Evolutionary conservation across 2,888 invertebrate genomes (phyloP).

Genomic region (Epicampocera succincta): DNA sequence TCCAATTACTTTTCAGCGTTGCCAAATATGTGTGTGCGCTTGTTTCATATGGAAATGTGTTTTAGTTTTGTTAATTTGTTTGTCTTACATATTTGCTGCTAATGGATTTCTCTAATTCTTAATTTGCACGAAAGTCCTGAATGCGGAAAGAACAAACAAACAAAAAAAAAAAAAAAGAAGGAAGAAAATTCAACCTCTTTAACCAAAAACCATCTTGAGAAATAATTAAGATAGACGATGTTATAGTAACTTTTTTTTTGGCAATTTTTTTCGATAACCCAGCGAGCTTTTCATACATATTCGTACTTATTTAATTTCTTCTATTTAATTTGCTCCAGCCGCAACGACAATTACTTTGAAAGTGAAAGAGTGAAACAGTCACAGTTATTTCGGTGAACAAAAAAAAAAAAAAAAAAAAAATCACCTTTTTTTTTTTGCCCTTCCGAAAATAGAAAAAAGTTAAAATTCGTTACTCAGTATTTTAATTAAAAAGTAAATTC

Average conservation of each 20-base stretch:
- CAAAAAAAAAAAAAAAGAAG: conserved; percentile 24
- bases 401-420: too few relatives aligned
- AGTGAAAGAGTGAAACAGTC: too few relatives aligned
- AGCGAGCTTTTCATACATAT: conserved; percentile 13
- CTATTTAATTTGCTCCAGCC: too few relatives aligned
- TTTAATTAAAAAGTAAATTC: too few relatives aligned
- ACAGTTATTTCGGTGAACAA: too few relatives aligned
- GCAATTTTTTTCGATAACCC: conserved; percentile 68
- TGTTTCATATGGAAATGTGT: conserved; percentile 53
- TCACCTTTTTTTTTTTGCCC: too few relatives aligned
- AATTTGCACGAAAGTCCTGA: conserved; percentile 14
- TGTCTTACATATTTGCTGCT: conserved; percentile 55
- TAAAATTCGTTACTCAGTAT: too few relatives aligned
- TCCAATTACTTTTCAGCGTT: conserved; percentile 8
- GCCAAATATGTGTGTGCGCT: conserved; percentile 1
- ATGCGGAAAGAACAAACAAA: neutral
- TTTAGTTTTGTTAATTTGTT: conserved; percentile 47
- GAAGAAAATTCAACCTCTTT: conserved; percentile 45
- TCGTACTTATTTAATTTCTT: too few relatives aligned
- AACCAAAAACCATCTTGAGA: conserved; percentile 76
- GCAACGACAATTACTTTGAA: too few relatives aligned
- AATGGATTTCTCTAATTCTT: conserved; percentile 59
- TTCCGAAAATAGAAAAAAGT: too few relatives aligned
- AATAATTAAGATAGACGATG: conserved; percentile 81
- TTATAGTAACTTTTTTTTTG: conserved; percentile 69